These are phyloP conservation scores for Mimachlamys varia DNA, from an alignment of 2,888 invertebrate genomes.

Conservation along the genomic window DNA sequence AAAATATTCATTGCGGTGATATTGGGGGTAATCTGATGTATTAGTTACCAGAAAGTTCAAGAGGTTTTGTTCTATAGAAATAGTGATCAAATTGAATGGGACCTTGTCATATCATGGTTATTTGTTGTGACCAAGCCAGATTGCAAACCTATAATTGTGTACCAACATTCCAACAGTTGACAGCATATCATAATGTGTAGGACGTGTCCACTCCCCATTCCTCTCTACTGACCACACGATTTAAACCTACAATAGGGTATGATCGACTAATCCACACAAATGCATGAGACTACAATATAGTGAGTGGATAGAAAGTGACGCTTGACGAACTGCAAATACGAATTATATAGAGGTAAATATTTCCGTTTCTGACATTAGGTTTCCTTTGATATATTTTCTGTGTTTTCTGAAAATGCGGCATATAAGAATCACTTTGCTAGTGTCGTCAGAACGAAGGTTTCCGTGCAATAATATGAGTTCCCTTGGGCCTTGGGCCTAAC, in stretches of 20 bases:
- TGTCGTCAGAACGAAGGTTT: no score
- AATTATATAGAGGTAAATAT: no score
- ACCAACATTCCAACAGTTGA: background rate
- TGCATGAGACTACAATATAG: background rate
- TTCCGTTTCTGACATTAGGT: no score
- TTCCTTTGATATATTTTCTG: no score
- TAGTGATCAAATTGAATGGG: background rate
- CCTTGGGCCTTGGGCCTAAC: no score
- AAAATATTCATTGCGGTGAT: slow-evolving; percentile 11
- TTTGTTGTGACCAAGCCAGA: background rate
- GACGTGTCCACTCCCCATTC: background rate
- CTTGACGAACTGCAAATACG: no score
- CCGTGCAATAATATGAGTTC: no score
- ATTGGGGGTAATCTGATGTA: background rate
- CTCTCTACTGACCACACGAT: background rate
- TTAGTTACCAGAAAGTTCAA: background rate
- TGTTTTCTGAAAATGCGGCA: no score
- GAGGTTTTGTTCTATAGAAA: background rate
- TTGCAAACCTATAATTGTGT: background rate
- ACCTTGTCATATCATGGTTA: background rate
- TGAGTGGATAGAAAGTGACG: no score
- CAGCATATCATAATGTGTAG: background rate
- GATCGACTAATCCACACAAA: background rate
- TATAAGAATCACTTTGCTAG: no score
- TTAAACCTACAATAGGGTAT: background rate